Base-by-base conservation (phyloP, 1,140 invertebrate species). In the Kradibia gibbosae region DNA sequence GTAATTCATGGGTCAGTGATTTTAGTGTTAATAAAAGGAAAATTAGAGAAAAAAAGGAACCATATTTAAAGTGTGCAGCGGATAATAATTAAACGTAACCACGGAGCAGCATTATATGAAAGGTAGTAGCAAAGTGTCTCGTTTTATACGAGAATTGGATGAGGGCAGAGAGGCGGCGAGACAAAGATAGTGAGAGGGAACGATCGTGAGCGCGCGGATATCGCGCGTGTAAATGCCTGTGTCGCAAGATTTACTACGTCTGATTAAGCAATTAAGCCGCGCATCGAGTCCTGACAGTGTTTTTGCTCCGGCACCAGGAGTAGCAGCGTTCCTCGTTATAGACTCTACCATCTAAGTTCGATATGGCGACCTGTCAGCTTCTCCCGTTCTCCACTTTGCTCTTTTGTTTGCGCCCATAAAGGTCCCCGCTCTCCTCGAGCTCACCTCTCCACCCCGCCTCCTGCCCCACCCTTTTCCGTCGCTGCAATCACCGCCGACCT, bases 221-320 rank as follows among this genome's bases (percentile, higher is more conserved):
- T 81, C 80, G 83, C 85, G 83, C 83, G 82, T 85, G 84, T 90
- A 90, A 90, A 88, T 87, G 87, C 84, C 86, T 86, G 76, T 85
- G 86, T 86, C 88, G 85, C 81, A 86, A 90, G 89, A 90, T 90
- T 90, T 90, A 90, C 87, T 87, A 87, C 88, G 89, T 91, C 87
- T 89, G 88, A 90, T 91, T 90, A 90, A 91, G 89, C 87, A 90
- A 91, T 91, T 90, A 90, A 90, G 83, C 80, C 78, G 79, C 71
- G 83, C 81, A 71, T 55, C 53, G 74, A 45, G 36, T 76, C 72
- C 57, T 34, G 28, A 60, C 73, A 34, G 42, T 39, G 65, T 78
- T 78, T 82, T 82, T 77, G 62, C 74, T 42, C 53, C 42, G n/a
- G 31, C 81, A 72, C 65, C n/a, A 81, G 42, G 50, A 85, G 70